A percentile compares a stretch with the other conserved stretches of the same genome.
phyloP scores from a whole-genome alignment of 1,140 invertebrate species.

The Sycophila sp. region DNA sequence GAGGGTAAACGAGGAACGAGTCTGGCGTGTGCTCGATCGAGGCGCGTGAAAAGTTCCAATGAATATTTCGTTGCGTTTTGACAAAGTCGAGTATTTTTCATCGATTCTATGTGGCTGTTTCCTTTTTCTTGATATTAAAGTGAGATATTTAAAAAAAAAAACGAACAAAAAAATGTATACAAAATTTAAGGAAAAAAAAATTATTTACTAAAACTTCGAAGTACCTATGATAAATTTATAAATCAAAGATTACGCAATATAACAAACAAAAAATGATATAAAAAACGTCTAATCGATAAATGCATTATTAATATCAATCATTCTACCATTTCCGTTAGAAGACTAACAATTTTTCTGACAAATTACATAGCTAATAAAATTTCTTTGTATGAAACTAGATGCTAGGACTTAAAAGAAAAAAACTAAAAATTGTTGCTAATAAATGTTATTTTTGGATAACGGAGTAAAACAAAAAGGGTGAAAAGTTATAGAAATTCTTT shows the following conservation, averaged over 20 bases:
- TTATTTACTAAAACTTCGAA: constrained; percentile 2
- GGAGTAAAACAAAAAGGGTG: neutral
- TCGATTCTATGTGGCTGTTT: constrained; percentile 11
- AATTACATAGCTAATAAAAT: too few relatives aligned
- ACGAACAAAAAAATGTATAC: neutral
- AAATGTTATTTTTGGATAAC: constrained; percentile 20
- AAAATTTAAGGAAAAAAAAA: neutral
- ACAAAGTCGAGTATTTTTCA: constrained; percentile 8
- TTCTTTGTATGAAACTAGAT: neutral
- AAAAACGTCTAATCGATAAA: neutral
- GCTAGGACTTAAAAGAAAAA: neutral
- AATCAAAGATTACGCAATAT: constrained; percentile 11
- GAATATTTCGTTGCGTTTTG: neutral
- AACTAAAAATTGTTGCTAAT: constrained; percentile 4
- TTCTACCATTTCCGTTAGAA: too few relatives aligned
- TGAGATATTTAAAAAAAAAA: neutral
- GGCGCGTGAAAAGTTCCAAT: neutral
- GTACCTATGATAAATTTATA: constrained; percentile 16
- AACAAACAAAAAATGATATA: neutral
- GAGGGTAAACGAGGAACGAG: neutral
- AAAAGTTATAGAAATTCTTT: constrained; percentile 11
- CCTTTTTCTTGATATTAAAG: neutral
- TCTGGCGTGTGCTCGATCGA: neutral
- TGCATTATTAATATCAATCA: too few relatives aligned
- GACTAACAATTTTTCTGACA: too few relatives aligned